These are phyloP conservation scores for Cheilosia soror DNA, from an alignment of 2,888 invertebrate genomes.

Conservation along the genomic window DNA sequence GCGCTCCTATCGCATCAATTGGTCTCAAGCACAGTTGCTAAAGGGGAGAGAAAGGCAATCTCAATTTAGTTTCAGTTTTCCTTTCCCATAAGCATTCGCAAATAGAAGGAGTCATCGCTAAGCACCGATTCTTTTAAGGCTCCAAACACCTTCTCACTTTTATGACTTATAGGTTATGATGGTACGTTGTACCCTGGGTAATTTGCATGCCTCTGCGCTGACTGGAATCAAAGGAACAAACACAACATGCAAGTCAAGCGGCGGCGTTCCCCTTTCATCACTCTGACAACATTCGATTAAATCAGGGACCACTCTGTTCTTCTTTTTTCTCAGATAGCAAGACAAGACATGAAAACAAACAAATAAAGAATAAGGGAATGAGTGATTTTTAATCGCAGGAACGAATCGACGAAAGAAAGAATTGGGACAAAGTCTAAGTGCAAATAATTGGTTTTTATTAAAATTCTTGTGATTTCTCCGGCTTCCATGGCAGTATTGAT, in stretches of 20 bases:
- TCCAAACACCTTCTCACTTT: conserved; percentile 10
- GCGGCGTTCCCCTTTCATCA: conserved; percentile 56
- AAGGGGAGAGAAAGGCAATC: conserved; percentile 16
- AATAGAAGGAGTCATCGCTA: not conserved
- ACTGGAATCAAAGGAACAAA: conserved; percentile 60
- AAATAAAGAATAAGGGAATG: not conserved
- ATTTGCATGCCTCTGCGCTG: conserved; percentile 51
- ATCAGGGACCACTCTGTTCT: conserved; percentile 26
- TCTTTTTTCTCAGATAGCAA: not conserved
- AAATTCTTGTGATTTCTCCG: conserved; percentile 65
- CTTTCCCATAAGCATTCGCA: conserved; percentile 12
- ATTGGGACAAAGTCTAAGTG: conserved; percentile 56
- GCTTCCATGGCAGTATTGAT: conserved; percentile 60
- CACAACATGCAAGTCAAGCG: conserved; percentile 47
- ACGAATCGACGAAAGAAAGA: conserved; percentile 2
- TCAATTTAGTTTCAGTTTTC: conserved; percentile 44
- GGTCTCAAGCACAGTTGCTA: conserved; percentile 21
- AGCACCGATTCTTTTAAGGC: conserved; percentile 4
- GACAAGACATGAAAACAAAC: conserved; percentile 22
- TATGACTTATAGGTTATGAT: conserved; percentile 42
- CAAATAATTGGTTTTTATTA: conserved; percentile 71
- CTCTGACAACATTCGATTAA: conserved; percentile 56
- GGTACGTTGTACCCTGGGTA: conserved; percentile 42
- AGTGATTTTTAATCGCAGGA: conserved; percentile 17
- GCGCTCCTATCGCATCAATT: conserved; percentile 41